These are phyloP conservation scores for Tetranychus urticae DNA, from an alignment of 1,140 invertebrate genomes.

Conservation along the genomic window DNA sequence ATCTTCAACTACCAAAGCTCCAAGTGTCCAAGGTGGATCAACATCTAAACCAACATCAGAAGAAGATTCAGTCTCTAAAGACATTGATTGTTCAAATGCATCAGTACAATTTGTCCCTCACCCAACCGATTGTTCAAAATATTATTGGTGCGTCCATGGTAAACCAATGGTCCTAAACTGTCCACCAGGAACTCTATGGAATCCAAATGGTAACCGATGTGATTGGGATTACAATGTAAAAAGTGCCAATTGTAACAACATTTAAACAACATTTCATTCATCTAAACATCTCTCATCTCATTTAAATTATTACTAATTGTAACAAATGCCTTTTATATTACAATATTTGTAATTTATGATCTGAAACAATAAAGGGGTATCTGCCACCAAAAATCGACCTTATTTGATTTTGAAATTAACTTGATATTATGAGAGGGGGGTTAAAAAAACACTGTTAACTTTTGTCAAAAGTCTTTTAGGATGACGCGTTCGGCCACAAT, in stretches of 20 bases:
- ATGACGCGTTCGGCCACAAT: too few species aligned
- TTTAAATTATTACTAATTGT: too few species aligned
- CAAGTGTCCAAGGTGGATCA: not conserved
- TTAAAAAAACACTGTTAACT: too few species aligned
- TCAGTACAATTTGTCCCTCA: conserved; percentile 2
- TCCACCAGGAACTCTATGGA: conserved; percentile 14
- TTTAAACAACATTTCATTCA: too few species aligned
- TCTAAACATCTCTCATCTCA: too few species aligned
- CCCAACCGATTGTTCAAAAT: conserved; percentile 15
- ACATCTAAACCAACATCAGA: not conserved
- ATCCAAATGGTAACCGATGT: conserved; percentile 9
- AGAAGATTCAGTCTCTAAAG: not conserved
- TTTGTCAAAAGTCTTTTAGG: too few species aligned
- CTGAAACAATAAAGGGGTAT: too few species aligned
- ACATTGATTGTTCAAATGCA: not conserved
- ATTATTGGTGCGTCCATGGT: conserved; percentile 19
- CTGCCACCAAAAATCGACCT: too few species aligned
- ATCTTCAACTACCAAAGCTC: not conserved
- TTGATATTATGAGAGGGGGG: too few species aligned
- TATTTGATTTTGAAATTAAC: too few species aligned
- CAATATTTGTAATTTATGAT: too few species aligned
- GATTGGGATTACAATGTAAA: conserved; percentile 10
- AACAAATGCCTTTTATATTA: too few species aligned
- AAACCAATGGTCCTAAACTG: conserved; percentile 15
- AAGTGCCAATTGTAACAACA: not conserved